Evolutionary conservation across 2,888 invertebrate species (phyloP), one percentile per base, ranked within the genome.

Genomic region (Lycaena phlaeas): DNA sequence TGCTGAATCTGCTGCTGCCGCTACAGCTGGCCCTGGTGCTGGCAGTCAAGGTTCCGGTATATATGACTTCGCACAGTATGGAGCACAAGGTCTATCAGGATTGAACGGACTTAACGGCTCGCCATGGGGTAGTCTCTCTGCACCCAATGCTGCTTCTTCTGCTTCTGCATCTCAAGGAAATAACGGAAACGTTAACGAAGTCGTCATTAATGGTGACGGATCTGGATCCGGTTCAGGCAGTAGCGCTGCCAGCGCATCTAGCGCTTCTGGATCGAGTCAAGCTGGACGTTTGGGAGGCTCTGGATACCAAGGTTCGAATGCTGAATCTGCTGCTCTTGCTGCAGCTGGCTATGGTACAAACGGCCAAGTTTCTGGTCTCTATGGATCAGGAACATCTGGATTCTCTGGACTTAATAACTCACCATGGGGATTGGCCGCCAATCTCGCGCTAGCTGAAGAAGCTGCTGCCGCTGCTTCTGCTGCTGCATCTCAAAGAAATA

Each of bases 1-100:
- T 36, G 11, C 22, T 11, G 22, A 15, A 2, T 39, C 39, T 22
- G 37, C 49, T 12, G 43, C 53, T 10, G 29, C 46, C 6, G 27
- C 38, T 25, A 30, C 41, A 14, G 44, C 42, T 36, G 15, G n/a
- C n/a, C n/a, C n/a, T n/a, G n/a, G n/a, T n/a, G n/a, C n/a, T n/a
- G n/a, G n/a, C n/a, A n/a, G n/a, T n/a, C n/a, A n/a, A n/a, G n/a
- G n/a, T n/a, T n/a, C n/a, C n/a, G n/a, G n/a, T n/a, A n/a, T n/a
- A n/a, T n/a, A n/a, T n/a, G n/a, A n/a, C n/a, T n/a, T n/a, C n/a
- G n/a, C n/a, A n/a, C n/a, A n/a, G n/a, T n/a, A n/a, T n/a, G n/a
- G n/a, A n/a, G n/a, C n/a, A n/a, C n/a, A n/a, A n/a, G n/a, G n/a
- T n/a, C n/a, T n/a, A n/a, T n/a, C n/a, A n/a, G n/a, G n/a, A n/a